phyloP scores from a whole-genome alignment of 2,888 invertebrate genomes.

The Drosophila longiperda region DNA sequence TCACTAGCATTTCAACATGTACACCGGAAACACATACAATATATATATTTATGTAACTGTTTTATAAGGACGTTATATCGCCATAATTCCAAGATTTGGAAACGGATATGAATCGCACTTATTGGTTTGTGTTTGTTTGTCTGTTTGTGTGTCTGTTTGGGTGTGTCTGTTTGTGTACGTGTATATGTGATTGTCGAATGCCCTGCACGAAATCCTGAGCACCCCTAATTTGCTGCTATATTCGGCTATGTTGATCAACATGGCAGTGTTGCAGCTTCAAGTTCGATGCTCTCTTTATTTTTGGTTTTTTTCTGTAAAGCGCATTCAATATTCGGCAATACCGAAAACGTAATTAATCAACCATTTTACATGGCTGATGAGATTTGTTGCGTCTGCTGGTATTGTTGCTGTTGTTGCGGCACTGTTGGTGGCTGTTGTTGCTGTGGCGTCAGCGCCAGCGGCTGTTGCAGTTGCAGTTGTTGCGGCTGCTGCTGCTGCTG shows the following conservation, averaged over 20 bases:
- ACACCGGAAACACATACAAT: neutral
- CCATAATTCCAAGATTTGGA: neutral
- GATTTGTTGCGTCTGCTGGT: conserved; percentile 68
- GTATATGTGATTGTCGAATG: conserved; percentile 14
- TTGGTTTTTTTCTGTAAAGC: conserved; percentile 4
- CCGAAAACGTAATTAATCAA: conserved; percentile 29
- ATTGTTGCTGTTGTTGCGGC: conserved; percentile 40
- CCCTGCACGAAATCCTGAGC: conserved; percentile 35
- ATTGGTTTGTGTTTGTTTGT: conserved; percentile 48
- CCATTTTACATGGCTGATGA: conserved; percentile 72
- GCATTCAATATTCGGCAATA: conserved; percentile 28
- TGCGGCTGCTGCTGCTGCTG: conserved; percentile 31
- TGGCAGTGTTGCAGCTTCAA: conserved; percentile 42
- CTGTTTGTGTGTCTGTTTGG: conserved; percentile 9
- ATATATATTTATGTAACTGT: too few relatives aligned
- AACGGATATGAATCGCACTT: conserved; percentile 61
- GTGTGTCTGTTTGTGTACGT: conserved; percentile 6
- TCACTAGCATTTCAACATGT: conserved; percentile 23
- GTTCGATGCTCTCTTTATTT: neutral
- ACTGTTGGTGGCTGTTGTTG: conserved; percentile 31
- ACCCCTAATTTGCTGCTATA: conserved; percentile 22
- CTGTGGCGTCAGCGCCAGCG: conserved; percentile 36
- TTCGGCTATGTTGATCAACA: conserved; percentile 59
- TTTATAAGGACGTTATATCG: neutral
- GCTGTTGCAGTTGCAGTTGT: conserved; percentile 39